Base-by-base conservation (phyloP, 2,113 vertebrate species). In the Dissostichus mawsoni region DNA sequence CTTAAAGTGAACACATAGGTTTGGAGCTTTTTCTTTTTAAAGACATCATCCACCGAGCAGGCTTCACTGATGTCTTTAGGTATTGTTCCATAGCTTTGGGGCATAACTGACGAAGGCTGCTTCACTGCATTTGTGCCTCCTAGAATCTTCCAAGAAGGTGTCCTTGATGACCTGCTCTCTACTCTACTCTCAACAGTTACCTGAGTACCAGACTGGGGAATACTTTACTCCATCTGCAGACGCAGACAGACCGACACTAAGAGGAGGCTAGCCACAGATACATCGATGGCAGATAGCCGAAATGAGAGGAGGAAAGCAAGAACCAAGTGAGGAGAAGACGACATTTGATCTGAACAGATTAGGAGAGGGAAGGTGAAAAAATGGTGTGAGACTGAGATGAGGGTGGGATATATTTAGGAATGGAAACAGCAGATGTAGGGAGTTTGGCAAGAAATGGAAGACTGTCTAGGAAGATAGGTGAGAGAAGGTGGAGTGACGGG, bases 181-280 rank as follows among this genome's bases (percentile, higher is more conserved):
- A 58, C 57, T 77, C 62, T 77, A 52, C 61, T 66, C 83, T 80
- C 61, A 47, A 16, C 79, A 78, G 85, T 87, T 76, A 85, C 71
- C 74, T 80, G 84, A 86, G 81, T 86, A 67, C 64, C 81, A 83
- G 85, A 88, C 81, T 74, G 83, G 90, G 85, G 89, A 90, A 90
- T 82, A 85, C 80, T 87, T 78, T 69, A 45, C 62, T 64, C 78
- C 88, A 73, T 72, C 70, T 65, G 78, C 74, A 88, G 79, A 77
- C 25, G 18, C 82, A 87, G 85, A 86, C 86, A 63, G 78, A 9
- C 86, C 7, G 52, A 83, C 83, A 85, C 79, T 75, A 83, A 84
- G 76, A 84, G 84, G 53, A 65, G 78, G 55, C 80, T 16, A 75
- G 72, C 73, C 69, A 85, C 69, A 2, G 69, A 84, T 82, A 78